Conservation (phyloP, 2,113 vertebrate genomes). For the Proterorhinus semilunaris region DNA sequence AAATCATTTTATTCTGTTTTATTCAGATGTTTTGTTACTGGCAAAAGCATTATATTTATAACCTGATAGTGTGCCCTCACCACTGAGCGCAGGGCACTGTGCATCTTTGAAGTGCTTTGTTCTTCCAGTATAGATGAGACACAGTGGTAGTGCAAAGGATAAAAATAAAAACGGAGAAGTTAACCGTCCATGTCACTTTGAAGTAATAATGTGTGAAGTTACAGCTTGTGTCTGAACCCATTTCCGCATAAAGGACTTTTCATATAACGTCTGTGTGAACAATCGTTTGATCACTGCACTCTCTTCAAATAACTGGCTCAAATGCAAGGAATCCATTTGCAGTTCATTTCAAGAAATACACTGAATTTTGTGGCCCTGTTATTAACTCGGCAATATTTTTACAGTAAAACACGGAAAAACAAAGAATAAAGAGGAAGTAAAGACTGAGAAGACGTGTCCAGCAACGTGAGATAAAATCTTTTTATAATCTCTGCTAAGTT, state of each 20-base stretch:
- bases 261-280: no score
- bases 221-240: slow-evolving; percentile 14
- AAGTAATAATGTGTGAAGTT: slow-evolving; percentile 17
- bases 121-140: slow-evolving; percentile 5
- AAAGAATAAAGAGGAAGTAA: slow-evolving; percentile 30
- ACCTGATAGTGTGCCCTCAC: slow-evolving; percentile 15
- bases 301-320: no score
- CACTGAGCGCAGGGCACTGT: slow-evolving; percentile 10
- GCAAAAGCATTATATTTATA: slow-evolving; percentile 67
- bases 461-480: slow-evolving; percentile 4
- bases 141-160: background rate
- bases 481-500: background rate
- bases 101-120: slow-evolving; percentile 35
- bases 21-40: slow-evolving; percentile 1
- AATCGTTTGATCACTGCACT: no score
- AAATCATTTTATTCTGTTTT: no score
- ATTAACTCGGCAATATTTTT: background rate
- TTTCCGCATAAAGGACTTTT: slow-evolving; percentile 10
- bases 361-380: background rate
- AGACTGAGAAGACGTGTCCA: slow-evolving; percentile 13
- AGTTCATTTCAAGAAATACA: background rate
- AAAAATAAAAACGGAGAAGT: slow-evolving; percentile 25
- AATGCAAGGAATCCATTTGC: no score
- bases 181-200: background rate
- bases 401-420: slow-evolving; percentile 20